A percentile compares a stretch with the other conserved stretches of the same genome.
Conservation (phyloP, 2,888 invertebrate genomes). For the Ophioninae sp. region DNA sequence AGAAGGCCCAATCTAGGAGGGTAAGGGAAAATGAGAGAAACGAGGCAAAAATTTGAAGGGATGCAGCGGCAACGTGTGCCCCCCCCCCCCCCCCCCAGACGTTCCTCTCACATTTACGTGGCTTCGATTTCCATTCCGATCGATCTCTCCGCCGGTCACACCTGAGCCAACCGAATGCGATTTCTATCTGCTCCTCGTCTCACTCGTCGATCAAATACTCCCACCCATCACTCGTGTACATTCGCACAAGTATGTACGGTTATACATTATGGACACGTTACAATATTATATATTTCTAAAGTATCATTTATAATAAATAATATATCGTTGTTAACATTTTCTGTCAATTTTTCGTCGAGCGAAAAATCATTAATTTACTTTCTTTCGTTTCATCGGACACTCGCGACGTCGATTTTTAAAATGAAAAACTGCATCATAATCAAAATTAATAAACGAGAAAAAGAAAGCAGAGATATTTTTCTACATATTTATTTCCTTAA, state of each 20-base stretch:
- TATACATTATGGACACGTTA: neutral
- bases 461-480: no score
- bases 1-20: neutral
- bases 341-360: no score
- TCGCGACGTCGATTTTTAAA: no score
- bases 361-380: no score
- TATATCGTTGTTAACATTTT: no score
- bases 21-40: constrained; percentile 10
- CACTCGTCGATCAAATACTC: neutral
- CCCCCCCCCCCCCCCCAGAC: neutral
- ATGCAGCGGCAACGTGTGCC: constrained; percentile 22
- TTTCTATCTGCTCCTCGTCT: constrained; percentile 1
- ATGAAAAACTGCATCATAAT: no score
- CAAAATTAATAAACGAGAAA: no score
- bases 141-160: constrained; percentile 34
- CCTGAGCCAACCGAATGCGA: constrained; percentile 23
- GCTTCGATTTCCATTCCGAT: constrained; percentile 58
- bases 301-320: no score
- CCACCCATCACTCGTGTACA: neutral
- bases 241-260: neutral
- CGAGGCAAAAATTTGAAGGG: constrained; percentile 12
- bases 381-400: no score
- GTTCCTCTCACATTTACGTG: constrained; percentile 46
- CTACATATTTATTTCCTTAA: no score
- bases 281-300: no score